phyloP scores from a whole-genome alignment of 2,113 vertebrate genomes.

The Lichenostomus cassidix region DNA sequence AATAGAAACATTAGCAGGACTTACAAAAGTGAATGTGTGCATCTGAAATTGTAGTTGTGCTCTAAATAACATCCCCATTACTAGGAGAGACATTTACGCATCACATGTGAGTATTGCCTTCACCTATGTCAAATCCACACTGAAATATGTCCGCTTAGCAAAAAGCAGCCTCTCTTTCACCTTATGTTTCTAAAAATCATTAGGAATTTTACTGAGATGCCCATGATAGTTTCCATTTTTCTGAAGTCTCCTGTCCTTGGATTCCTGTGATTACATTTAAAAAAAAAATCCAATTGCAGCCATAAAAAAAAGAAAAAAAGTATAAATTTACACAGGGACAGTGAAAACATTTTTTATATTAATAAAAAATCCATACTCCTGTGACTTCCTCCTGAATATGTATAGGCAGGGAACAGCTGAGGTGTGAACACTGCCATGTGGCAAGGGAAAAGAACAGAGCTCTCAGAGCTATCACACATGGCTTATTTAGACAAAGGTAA shows the following conservation, averaged over 20 bases:
- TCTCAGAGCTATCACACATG: neutral
- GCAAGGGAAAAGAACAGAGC: neutral
- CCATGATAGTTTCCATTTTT: neutral
- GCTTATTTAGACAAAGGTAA: neutral
- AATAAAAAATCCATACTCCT: neutral
- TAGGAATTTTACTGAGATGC: neutral
- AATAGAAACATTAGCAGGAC: neutral
- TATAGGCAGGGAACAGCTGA: constrained; percentile 35
- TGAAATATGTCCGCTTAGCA: neutral
- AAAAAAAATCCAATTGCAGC: neutral
- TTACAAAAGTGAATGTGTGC: neutral
- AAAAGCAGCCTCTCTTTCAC: neutral
- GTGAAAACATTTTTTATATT: neutral
- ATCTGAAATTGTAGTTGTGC: neutral
- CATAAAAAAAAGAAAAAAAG: neutral
- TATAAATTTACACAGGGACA: neutral
- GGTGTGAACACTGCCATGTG: constrained; percentile 52
- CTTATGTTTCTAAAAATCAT: neutral
- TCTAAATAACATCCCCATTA: neutral
- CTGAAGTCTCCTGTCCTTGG: neutral
- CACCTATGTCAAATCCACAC: neutral
- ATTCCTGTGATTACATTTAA: neutral
- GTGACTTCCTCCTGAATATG: constrained; percentile 34
- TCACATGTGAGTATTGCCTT: neutral
- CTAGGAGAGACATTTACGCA: neutral